Evolutionary conservation across 2,797 vertebrate genomes (phyloP).

Genomic region (Cynodonichthys magdalenae): DNA sequence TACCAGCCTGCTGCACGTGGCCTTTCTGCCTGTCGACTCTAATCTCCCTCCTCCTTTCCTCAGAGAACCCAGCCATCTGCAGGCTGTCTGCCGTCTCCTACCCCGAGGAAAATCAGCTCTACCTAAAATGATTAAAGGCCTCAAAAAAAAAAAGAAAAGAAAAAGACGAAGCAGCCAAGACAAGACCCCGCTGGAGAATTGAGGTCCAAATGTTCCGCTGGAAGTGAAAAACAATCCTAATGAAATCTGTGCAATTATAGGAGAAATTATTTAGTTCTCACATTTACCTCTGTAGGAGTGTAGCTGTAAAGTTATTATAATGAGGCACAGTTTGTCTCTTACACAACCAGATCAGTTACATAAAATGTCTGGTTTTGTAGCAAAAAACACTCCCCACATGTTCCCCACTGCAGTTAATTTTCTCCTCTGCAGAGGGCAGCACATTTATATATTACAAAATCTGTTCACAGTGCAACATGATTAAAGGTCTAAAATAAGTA

Average conservation of each 20-base stretch:
- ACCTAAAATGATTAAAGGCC: slow-evolving; percentile 59
- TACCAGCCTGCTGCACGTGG: slow-evolving; percentile 86
- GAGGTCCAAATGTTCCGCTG: slow-evolving; percentile 13
- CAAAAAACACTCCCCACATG: neutral
- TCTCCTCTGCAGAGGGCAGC: slow-evolving; percentile 68
- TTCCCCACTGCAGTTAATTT: slow-evolving; percentile 7
- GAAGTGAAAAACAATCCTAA: slow-evolving; percentile 3
- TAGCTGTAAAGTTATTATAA: neutral
- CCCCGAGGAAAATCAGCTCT: slow-evolving; percentile 84
- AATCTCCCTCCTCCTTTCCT: slow-evolving; percentile 84
- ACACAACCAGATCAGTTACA: slow-evolving; percentile 26
- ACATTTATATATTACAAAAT: slow-evolving; percentile 25
- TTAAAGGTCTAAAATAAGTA: neutral
- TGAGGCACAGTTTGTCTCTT: slow-evolving; percentile 9
- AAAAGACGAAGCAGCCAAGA: slow-evolving; percentile 24
- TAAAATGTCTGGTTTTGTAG: slow-evolving; percentile 29
- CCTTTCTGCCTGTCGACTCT: slow-evolving; percentile 86
- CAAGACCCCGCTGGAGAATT: slow-evolving; percentile 2
- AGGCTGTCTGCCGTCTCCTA: slow-evolving; percentile 83
- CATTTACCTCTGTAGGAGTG: neutral
- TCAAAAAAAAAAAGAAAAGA: neutral
- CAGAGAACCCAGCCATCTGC: slow-evolving; percentile 78
- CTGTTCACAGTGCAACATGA: too few relatives aligned
- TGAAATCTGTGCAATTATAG: slow-evolving; percentile 9
- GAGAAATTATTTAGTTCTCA: slow-evolving; percentile 1